Percentiles rank a stretch among this genome's conserved stretches.
Conservation (phyloP, 2,113 vertebrate species). For the Alaudala cheleensis region DNA sequence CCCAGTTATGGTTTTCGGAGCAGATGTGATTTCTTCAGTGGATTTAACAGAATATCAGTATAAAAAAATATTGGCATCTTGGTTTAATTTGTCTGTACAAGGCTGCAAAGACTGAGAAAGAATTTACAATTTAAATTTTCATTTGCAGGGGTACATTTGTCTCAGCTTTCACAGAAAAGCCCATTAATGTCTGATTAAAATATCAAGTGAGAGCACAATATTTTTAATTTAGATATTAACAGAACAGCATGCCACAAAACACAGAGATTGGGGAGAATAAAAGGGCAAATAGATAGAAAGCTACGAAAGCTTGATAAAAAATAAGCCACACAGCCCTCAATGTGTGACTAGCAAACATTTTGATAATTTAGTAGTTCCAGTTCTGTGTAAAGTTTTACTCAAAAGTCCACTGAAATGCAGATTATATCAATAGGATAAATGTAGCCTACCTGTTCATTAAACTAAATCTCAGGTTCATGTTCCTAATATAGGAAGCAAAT, state of each 20-base stretch:
- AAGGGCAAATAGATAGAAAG: neutral
- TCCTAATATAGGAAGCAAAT: neutral
- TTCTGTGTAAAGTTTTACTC: neutral
- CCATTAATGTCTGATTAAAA: neutral
- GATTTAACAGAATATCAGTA: neutral
- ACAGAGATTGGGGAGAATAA: rapidly evolving
- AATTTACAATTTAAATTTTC: neutral
- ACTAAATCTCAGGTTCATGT: neutral
- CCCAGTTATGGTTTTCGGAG: neutral
- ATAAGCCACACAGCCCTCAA: neutral
- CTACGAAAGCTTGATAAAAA: neutral
- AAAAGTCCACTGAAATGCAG: neutral
- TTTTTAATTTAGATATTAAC: neutral
- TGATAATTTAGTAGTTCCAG: neutral
- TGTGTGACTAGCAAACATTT: neutral
- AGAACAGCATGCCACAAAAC: neutral
- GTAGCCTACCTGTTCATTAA: neutral
- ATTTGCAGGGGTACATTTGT: neutral
- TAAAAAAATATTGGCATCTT: neutral
- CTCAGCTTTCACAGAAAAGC: neutral
- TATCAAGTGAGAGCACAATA: neutral
- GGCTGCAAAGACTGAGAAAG: neutral
- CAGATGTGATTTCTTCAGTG: neutral
- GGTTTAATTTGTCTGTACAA: neutral
- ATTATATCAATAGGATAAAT: neutral